Evolutionary conservation across 2,113 vertebrate genomes (phyloP).

Genomic region (Fulica atra): DNA sequence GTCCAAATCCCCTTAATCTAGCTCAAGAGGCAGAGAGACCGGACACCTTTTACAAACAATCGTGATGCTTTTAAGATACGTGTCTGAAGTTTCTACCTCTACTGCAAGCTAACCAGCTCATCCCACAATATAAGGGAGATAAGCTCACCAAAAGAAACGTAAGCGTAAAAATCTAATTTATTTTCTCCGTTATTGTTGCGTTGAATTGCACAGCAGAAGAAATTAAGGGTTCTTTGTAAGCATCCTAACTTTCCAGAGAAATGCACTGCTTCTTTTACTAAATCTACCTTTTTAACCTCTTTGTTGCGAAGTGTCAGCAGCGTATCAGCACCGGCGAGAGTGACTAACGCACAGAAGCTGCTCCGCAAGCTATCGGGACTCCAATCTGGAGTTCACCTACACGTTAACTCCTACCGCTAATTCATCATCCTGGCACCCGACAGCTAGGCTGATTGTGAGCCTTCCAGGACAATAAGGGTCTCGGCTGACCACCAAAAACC

Average conservation of each 20-base stretch:
- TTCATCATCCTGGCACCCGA: conserved; percentile 87
- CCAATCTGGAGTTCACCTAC: conserved; percentile 79
- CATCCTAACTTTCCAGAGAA: conserved; percentile 52
- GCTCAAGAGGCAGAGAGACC: neutral
- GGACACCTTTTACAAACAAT: neutral
- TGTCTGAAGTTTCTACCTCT: neutral
- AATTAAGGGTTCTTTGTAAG: conserved; percentile 74
- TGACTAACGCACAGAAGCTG: conserved; percentile 56
- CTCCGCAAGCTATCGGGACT: conserved; percentile 63
- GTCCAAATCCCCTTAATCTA: neutral
- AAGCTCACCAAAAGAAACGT: conserved; percentile 39
- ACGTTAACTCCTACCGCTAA: conserved; percentile 77
- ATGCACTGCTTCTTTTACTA: neutral
- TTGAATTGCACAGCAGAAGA: conserved; percentile 38
- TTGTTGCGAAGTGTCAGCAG: conserved; percentile 78
- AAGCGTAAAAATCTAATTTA: conserved; percentile 39
- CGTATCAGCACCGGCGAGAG: neutral
- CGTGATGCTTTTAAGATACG: neutral
- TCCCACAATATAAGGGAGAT: neutral
- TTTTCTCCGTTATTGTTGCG: conserved; percentile 9
- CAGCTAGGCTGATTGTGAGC: conserved; percentile 74
- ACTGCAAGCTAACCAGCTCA: neutral
- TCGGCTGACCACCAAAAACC: conserved; percentile 70
- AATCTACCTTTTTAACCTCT: conserved; percentile 61
- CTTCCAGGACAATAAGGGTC: conserved; percentile 69